These are phyloP conservation scores for Astreopora myriophthalma DNA, from an alignment of 64 coral and sea anemone genomes.

Conservation along the genomic window DNA sequence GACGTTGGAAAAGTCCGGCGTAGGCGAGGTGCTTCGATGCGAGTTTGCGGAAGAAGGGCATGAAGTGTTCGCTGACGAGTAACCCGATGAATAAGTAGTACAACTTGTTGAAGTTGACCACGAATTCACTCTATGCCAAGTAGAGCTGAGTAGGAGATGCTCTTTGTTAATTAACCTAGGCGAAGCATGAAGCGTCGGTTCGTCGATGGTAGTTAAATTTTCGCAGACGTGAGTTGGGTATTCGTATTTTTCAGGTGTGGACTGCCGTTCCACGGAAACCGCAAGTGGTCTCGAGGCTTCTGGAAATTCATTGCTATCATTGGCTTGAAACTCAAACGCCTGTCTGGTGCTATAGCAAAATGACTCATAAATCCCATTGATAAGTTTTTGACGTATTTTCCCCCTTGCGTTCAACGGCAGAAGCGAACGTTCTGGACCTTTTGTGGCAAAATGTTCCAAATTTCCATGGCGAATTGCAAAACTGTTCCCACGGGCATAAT, in stretches of 20 bases:
- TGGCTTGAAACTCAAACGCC: conserved; percentile 70
- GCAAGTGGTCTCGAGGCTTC: neutral
- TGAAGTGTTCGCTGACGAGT: conserved; percentile 86
- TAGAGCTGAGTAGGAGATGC: conserved; percentile 6
- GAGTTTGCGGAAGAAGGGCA: conserved; percentile 94
- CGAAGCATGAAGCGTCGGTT: neutral
- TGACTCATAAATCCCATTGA: conserved; percentile 89
- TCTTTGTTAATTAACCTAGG: neutral
- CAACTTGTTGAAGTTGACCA: conserved; percentile 83
- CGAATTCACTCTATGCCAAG: conserved; percentile 56
- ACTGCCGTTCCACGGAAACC: neutral
- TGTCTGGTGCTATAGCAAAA: conserved; percentile 88
- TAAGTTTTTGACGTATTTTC: conserved; percentile 74
- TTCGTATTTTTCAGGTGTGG: conserved; percentile 19
- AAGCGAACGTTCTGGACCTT: conserved; percentile 11
- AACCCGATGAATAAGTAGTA: conserved; percentile 74
- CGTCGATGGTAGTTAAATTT: conserved; percentile 41
- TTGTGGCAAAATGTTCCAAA: conserved; percentile 66
- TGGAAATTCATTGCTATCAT: conserved; percentile 13
- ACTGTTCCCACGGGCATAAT: neutral
- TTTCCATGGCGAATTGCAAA: conserved; percentile 9
- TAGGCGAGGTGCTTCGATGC: conserved; percentile 90
- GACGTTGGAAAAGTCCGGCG: conserved; percentile 92
- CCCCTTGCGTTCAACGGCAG: conserved; percentile 51
- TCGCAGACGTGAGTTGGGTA: conserved; percentile 13